Base-by-base conservation (phyloP, 2,888 invertebrate genomes). In the Sturmia bella region DNA sequence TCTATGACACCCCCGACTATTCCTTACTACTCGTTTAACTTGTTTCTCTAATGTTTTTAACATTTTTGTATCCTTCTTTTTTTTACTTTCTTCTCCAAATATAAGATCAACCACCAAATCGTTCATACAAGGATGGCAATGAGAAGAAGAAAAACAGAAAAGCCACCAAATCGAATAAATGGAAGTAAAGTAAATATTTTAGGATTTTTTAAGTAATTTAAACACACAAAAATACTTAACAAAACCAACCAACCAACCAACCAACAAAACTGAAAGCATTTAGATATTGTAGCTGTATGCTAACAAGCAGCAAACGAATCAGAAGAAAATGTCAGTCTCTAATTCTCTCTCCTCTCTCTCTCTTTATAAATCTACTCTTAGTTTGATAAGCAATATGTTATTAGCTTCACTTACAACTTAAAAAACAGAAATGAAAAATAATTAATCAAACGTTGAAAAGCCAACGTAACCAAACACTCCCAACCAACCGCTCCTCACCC, bases 341-440 rank as follows among this genome's bases (percentile, higher is more conserved):
- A 48, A 73, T 9, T 61, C 15, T 66, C 37, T 52, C 21, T 66
- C 43, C 4, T 61, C 15, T 64, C 37, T 50, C 21, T 66, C 43
- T 70, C 54, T 41, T 41, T 39, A 61, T 37, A 63, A 75, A 61
- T 56, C 75, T 75, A 70, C 54, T 70, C 52, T 64, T 78, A 82
- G 59, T 50, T 78, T 74, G 70, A 78, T 82, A 82, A 82, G 82
- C 82, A 78, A 82, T 78, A 82, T 75, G 78, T 82, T 78, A 74
- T 54, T 78, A 82, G 82, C 82, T 78, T 77, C 78, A 82, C 74
- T 61, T 73, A 66, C 39, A 78, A 78, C 64, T 66, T 37, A 59
- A 78, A 75, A 72, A 5, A n/a, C 54, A 78, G 70, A 72, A 5
- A n/a, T 4, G 3, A 27, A 32, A 32, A 32, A 7, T 32, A 73